A percentile compares a stretch with the other conserved stretches of the same genome.
Evolutionary conservation across 2,888 invertebrate species (phyloP).

Genomic region (Monopis laevigella): DNA sequence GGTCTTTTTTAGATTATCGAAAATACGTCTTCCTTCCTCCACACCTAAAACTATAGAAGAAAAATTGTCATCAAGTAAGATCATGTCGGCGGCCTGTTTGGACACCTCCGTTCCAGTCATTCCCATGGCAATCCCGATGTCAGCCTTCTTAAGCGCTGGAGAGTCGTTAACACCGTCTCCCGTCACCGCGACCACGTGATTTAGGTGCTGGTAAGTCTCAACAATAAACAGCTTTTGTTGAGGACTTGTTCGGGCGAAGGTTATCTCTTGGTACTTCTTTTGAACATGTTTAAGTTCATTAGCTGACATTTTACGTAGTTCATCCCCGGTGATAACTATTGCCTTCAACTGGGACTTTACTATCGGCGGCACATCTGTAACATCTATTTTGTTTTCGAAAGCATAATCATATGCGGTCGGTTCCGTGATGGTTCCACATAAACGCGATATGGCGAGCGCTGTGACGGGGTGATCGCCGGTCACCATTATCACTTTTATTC

Average conservation of each 20-base stretch:
- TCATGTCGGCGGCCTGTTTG: conserved; percentile 93
- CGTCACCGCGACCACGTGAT: conserved; percentile 86
- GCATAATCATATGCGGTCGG: conserved; percentile 78
- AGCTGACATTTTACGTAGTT: conserved; percentile 66
- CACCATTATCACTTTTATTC: conserved; percentile 78
- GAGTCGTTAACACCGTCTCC: conserved; percentile 92
- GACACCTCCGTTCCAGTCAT: conserved; percentile 81
- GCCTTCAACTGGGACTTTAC: conserved; percentile 46
- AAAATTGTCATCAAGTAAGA: conserved; percentile 88
- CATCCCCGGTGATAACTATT: conserved; percentile 55
- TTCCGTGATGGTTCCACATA: conserved; percentile 71
- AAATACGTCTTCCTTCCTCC: conserved; percentile 82
- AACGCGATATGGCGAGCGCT: conserved; percentile 75
- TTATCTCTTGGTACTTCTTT: conserved; percentile 72
- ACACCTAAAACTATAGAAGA: conserved; percentile 88
- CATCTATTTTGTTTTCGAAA: conserved; percentile 63
- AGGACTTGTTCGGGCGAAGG: conserved; percentile 77
- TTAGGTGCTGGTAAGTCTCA: conserved; percentile 81
- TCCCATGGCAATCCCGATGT: conserved; percentile 85
- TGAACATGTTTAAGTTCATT: conserved; percentile 67
- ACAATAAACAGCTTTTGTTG: conserved; percentile 75
- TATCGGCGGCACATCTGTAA: conserved; percentile 56
- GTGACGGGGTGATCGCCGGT: conserved; percentile 81
- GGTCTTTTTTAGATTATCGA: conserved; percentile 87
- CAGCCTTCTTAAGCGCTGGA: conserved; percentile 86